A percentile compares a stretch with the other conserved stretches of the same genome.
Evolutionary conservation across 2,113 vertebrate species (phyloP).

Genomic region (Apeltes quadracus): DNA sequence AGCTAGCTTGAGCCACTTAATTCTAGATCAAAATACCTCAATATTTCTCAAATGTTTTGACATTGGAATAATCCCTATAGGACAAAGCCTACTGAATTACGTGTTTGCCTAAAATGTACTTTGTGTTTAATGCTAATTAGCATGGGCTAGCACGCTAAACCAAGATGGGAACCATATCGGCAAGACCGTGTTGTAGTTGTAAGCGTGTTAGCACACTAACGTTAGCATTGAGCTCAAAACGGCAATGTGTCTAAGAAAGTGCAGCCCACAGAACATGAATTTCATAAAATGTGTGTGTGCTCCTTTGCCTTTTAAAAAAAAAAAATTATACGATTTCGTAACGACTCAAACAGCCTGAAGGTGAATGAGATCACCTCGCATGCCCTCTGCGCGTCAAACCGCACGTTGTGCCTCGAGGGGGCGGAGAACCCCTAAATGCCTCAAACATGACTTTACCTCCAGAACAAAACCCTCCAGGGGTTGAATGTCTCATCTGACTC

Average conservation of each 20-base stretch:
- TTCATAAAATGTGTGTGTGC: not conserved
- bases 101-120: not conserved
- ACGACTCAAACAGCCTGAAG: constrained; percentile 25
- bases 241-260: not conserved
- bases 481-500: not conserved
- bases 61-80: not conserved
- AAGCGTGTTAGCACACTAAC: not conserved
- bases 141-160: not conserved
- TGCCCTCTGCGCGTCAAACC: constrained; percentile 21
- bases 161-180: not conserved
- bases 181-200: not conserved
- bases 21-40: not conserved
- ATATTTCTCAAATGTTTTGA: not conserved
- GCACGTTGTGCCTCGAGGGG: not conserved
- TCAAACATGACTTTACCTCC: constrained; percentile 42
- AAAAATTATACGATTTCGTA: too few species aligned
- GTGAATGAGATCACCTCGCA: constrained; percentile 18
- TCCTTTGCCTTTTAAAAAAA: not conserved
- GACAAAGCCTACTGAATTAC: not conserved
- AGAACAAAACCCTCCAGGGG: constrained; percentile 50
- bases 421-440: constrained; percentile 30
- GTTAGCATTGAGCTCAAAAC: not conserved
- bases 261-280: not conserved
- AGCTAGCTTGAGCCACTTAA: not conserved
- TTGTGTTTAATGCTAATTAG: not conserved